Conservation (phyloP, 1,140 invertebrate genomes). For the Papilio glaucus region DNA sequence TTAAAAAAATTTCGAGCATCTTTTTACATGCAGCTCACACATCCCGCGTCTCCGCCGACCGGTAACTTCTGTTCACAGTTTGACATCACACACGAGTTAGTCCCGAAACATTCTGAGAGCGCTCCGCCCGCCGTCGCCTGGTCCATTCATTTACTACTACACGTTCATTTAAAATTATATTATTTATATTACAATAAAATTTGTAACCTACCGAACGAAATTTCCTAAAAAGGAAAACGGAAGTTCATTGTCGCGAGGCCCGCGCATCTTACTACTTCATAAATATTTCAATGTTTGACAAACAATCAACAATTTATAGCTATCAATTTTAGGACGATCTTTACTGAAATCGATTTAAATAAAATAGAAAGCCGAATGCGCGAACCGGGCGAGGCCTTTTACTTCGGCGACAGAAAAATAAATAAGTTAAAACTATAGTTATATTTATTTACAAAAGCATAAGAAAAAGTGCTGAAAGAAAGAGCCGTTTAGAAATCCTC, state of each 20-base stretch:
- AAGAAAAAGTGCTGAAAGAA: slow-evolving; percentile 69
- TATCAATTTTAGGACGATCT: slow-evolving; percentile 26
- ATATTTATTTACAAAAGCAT: slow-evolving; percentile 83
- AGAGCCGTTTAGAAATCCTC: slow-evolving; percentile 69
- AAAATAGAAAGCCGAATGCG: slow-evolving; percentile 31
- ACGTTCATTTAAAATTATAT: slow-evolving; percentile 65
- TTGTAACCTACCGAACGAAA: slow-evolving; percentile 81
- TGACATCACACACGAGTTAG: slow-evolving; percentile 68
- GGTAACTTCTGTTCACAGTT: slow-evolving; percentile 73
- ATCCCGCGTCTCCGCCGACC: slow-evolving; percentile 75
- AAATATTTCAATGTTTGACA: slow-evolving; percentile 27
- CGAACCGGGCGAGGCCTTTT: slow-evolving; percentile 48
- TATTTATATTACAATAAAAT: slow-evolving; percentile 82
- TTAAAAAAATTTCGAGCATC: slow-evolving; percentile 69
- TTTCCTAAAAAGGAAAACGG: slow-evolving; percentile 78
- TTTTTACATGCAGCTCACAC: slow-evolving; percentile 82
- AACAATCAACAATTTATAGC: slow-evolving; percentile 34
- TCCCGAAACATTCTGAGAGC: slow-evolving; percentile 80
- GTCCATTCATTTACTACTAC: slow-evolving; percentile 79
- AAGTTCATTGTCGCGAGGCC: slow-evolving; percentile 43
- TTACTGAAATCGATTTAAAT: slow-evolving; percentile 16
- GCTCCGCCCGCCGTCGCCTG: slow-evolving; percentile 70
- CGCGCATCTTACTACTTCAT: slow-evolving; percentile 26
- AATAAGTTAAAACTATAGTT: slow-evolving; percentile 80
- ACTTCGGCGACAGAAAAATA: slow-evolving; percentile 67